Percentiles rank a stretch among this genome's conserved stretches.
Conservation (phyloP, 1,140 invertebrate genomes). For the Papilio helenus region DNA sequence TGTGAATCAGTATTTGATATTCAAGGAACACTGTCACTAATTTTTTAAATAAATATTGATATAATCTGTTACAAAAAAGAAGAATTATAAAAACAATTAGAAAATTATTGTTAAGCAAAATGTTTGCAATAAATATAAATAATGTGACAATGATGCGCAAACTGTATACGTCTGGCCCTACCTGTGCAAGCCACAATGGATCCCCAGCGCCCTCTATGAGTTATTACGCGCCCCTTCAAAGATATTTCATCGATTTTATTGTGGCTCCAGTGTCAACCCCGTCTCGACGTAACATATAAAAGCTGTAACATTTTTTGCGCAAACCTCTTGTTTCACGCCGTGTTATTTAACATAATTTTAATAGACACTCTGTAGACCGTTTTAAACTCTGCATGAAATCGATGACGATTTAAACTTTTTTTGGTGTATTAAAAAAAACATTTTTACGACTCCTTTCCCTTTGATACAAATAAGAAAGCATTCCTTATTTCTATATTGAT, state of each 20-base stretch:
- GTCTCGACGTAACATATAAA: slow-evolving; percentile 76
- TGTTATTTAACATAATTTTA: slow-evolving; percentile 45
- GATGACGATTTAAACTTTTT: slow-evolving; percentile 13
- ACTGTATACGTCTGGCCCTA: slow-evolving; percentile 56
- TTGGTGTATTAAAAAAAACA: not conserved
- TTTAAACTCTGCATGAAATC: slow-evolving; percentile 27
- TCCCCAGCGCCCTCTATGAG: slow-evolving; percentile 62
- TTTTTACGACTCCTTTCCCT: not conserved
- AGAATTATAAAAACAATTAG: slow-evolving; percentile 3
- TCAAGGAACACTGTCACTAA: too few relatives aligned
- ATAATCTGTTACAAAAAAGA: not conserved
- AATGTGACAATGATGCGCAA: slow-evolving; percentile 38
- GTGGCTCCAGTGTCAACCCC: slow-evolving; percentile 79
- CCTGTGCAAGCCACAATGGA: slow-evolving; percentile 72
- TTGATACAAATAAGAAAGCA: not conserved
- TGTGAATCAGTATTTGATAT: too few relatives aligned
- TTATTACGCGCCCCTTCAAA: slow-evolving; percentile 69
- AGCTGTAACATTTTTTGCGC: slow-evolving; percentile 65
- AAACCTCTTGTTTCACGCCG: slow-evolving; percentile 59
- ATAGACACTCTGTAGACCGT: slow-evolving; percentile 7
- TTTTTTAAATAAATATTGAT: not conserved
- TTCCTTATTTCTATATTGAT: not conserved
- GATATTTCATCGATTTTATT: slow-evolving; percentile 83
- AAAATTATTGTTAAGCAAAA: slow-evolving; percentile 23
- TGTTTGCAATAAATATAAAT: slow-evolving; percentile 37